phyloP scores from a whole-genome alignment of 2,113 vertebrate species.

The Pongo abelii region DNA sequence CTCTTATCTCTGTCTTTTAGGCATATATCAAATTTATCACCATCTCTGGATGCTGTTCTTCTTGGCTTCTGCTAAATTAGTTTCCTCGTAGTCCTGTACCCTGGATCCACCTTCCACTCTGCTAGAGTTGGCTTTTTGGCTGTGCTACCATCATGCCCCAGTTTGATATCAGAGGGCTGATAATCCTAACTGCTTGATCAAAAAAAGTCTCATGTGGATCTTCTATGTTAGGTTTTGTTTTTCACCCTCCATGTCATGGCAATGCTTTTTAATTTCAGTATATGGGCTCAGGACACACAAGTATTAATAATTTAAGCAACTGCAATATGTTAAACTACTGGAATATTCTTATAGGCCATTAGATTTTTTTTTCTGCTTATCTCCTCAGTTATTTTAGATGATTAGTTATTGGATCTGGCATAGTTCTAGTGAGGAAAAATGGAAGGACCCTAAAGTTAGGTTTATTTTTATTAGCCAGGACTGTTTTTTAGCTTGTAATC shows the following conservation, averaged over 20 bases:
- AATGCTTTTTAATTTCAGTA: background rate
- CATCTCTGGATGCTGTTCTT: background rate
- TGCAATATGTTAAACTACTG: background rate
- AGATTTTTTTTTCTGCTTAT: background rate
- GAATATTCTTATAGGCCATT: background rate
- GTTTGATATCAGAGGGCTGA: conserved; percentile 60
- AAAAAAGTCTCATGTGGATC: background rate
- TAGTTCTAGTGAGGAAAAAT: background rate
- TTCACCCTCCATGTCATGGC: background rate
- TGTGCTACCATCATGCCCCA: background rate
- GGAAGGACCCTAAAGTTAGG: background rate
- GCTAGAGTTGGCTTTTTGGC: conserved; percentile 49
- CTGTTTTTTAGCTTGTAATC: background rate
- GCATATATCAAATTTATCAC: conserved; percentile 47
- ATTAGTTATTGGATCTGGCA: conserved; percentile 17
- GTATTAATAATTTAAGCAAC: conserved; percentile 5
- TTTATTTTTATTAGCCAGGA: background rate
- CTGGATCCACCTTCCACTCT: conserved; percentile 36
- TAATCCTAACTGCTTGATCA: conserved; percentile 26
- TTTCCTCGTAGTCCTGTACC: conserved; percentile 48
- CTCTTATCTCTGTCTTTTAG: conserved; percentile 64
- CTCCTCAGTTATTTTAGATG: background rate
- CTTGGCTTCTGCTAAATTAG: conserved; percentile 61
- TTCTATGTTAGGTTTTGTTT: background rate
- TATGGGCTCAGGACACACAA: background rate